These are phyloP conservation scores for Calameuta filiformis DNA, from an alignment of 2,888 invertebrate species.

Conservation along the genomic window DNA sequence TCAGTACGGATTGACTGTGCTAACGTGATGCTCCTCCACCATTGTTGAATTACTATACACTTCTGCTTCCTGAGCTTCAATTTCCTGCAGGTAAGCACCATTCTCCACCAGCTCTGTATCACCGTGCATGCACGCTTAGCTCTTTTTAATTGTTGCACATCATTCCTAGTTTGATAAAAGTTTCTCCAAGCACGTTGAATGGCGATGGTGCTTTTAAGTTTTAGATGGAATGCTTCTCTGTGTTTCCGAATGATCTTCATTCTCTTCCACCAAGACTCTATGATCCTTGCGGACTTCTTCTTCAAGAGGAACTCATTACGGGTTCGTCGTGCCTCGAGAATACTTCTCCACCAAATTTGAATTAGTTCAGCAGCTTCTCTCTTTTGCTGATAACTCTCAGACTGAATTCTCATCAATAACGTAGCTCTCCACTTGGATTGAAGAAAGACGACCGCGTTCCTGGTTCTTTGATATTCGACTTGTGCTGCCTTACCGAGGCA, in stretches of 20 bases:
- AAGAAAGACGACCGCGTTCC: conserved; percentile 48
- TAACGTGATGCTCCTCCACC: conserved; percentile 33
- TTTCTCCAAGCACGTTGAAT: conserved; percentile 66
- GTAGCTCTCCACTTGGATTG: conserved; percentile 61
- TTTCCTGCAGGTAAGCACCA: conserved; percentile 17
- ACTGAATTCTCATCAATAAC: conserved; percentile 59
- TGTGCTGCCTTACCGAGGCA: conserved; percentile 45
- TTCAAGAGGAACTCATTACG: conserved; percentile 59
- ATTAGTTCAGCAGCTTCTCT: conserved; percentile 54
- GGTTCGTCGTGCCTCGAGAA: conserved; percentile 58
- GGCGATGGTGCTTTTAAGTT: conserved; percentile 54
- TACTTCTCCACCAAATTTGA: conserved; percentile 66
- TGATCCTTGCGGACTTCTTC: conserved; percentile 51
- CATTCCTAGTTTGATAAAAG: background rate
- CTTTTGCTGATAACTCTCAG: conserved; percentile 57
- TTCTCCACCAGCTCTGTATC: conserved; percentile 51
- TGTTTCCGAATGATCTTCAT: conserved; percentile 63
- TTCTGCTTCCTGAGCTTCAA: conserved; percentile 28
- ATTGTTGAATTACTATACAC: conserved; percentile 37
- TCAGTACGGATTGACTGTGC: conserved; percentile 17
- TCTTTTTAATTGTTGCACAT: conserved; percentile 15
- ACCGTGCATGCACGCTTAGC: conserved; percentile 28
- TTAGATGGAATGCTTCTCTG: conserved; percentile 53
- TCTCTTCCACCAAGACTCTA: conserved; percentile 49
- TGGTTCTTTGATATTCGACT: conserved; percentile 48